Percentiles rank a stretch among this genome's conserved stretches.
phyloP scores from a whole-genome alignment of 2,888 invertebrate genomes.

The Philonicus albiceps region DNA sequence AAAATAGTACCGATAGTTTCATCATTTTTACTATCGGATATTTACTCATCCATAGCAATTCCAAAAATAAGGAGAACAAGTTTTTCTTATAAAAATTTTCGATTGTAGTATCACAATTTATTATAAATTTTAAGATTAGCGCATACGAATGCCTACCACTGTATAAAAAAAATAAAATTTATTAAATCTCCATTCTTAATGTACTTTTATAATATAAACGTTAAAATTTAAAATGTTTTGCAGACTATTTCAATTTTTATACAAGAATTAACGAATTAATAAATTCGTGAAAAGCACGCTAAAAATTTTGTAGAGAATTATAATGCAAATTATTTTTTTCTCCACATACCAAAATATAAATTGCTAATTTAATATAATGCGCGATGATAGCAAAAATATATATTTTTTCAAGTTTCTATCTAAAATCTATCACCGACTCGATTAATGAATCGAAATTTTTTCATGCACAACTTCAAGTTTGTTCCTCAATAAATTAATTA shows the following conservation, averaged over 20 bases:
- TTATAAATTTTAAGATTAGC: too few relatives aligned
- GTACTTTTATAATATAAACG: too few relatives aligned
- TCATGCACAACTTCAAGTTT: not conserved
- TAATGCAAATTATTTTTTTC: not conserved
- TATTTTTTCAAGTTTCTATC: not conserved
- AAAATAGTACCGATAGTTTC: too few relatives aligned
- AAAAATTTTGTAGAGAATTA: not conserved
- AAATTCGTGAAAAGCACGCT: not conserved
- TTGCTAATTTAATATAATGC: not conserved
- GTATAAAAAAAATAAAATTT: too few relatives aligned
- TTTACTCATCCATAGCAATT: too few relatives aligned
- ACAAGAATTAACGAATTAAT: too few relatives aligned
- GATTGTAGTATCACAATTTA: too few relatives aligned
- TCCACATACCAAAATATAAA: not conserved
- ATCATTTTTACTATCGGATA: too few relatives aligned
- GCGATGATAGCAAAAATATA: not conserved
- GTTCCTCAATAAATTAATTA: not conserved
- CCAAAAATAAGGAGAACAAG: too few relatives aligned
- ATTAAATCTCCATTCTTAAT: too few relatives aligned
- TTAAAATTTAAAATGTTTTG: not conserved
- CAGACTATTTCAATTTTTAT: not conserved
- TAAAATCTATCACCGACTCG: not conserved
- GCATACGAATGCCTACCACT: too few relatives aligned
- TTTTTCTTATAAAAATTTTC: too few relatives aligned
- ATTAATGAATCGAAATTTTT: not conserved